These are phyloP conservation scores for Mus minutoides DNA, from an alignment of 2,797 vertebrate species.

Conservation along the genomic window DNA sequence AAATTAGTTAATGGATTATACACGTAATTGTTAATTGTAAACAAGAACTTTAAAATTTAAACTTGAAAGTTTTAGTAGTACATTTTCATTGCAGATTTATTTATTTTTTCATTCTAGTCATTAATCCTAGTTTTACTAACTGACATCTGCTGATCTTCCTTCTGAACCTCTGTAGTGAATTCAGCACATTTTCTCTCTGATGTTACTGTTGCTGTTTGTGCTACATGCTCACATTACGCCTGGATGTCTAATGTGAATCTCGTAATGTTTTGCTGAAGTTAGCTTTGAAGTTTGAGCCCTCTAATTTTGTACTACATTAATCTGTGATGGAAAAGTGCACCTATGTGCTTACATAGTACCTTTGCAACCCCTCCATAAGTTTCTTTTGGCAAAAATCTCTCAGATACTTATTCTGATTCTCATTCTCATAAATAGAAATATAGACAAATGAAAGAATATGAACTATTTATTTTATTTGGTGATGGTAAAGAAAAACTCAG, in stretches of 20 bases:
- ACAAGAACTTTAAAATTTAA: background rate
- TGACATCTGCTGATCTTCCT: background rate
- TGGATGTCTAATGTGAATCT: background rate
- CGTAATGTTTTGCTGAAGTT: background rate
- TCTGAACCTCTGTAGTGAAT: background rate
- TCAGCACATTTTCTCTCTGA: background rate
- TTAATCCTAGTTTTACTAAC: background rate
- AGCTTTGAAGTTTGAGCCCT: background rate
- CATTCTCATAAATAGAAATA: background rate
- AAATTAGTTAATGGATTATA: background rate
- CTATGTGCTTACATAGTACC: too few species aligned
- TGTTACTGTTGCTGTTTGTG: background rate
- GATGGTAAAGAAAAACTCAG: background rate
- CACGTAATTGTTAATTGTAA: background rate
- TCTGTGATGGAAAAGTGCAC: background rate
- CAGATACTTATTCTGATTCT: background rate
- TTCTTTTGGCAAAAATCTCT: background rate
- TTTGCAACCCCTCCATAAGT: fast-evolving
- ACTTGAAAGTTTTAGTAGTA: background rate
- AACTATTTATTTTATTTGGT: background rate
- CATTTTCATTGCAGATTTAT: background rate
- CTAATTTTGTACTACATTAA: background rate
- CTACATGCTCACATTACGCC: too few species aligned
- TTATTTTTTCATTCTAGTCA: background rate
- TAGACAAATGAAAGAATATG: background rate